Base-by-base conservation (phyloP, 2,113 vertebrate genomes). In the Callaeas wilsoni region DNA sequence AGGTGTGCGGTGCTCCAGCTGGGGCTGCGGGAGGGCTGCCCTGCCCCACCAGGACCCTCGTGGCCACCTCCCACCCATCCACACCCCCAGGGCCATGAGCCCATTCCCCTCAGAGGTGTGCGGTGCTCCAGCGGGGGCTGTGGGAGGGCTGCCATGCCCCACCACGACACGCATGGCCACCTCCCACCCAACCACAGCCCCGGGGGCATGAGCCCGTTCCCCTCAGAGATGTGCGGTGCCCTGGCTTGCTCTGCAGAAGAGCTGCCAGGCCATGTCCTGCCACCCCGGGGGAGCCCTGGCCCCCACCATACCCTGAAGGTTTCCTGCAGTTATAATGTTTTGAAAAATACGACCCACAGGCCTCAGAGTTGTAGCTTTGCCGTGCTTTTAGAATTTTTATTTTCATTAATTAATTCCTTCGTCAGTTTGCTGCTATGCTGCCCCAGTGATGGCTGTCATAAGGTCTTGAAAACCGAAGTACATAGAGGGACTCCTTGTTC, bases 1-100 rank as follows among this genome's bases (percentile, higher is more conserved):
- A 49, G 21, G 7, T 19, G 35, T 2, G 1, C 0, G 0, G 16
- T 27, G n/a, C 6, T 49, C 35, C 0, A 9, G 25, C 9, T 17
- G 25, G 22, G 7, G n/a, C 4, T 1, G 3, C 16, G 65, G 50
- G 12, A 75, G 13, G 30, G 41, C 23, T 56, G 16, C 46, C 56
- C 32, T 26, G 56, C 21, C 23, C 5, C 64, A 47, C 6, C 16
- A 47, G n/a, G n/a, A 25, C 14, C 5, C 6, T 25, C 17, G n/a
- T 4, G 15, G 16, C 18, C 23, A 6, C 30, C 13, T 42, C 52
- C 16, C n/a, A 17, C 30, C 26, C 13, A 16, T 46, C 29, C 55
- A 21, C 46, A 50, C 16, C 30, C 42, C 4, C 0, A 0, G 18
- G 11, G 18, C 27, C 25, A 8, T 2, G n/a, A 50, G 25, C 7